phyloP scores from a whole-genome alignment of 2,113 vertebrate genomes.

The Cynopterus brachyotis region DNA sequence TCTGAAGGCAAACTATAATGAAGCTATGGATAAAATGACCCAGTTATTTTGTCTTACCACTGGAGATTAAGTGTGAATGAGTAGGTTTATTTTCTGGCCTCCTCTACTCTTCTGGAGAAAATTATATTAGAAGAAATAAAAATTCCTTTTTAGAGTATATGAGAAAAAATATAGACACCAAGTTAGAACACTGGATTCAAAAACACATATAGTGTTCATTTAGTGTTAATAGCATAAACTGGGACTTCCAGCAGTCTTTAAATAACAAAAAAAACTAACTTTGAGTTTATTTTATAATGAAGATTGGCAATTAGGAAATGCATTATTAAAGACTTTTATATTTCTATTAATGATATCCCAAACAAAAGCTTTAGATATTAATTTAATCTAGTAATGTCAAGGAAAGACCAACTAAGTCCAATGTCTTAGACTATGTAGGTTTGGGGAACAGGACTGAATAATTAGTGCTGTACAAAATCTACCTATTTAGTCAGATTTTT shows the following conservation, averaged over 20 bases:
- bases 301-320: background rate
- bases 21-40: slow-evolving; percentile 29
- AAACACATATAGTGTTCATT: background rate
- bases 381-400: background rate
- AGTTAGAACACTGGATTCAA: background rate
- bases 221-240: background rate
- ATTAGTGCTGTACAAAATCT: background rate
- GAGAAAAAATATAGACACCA: background rate
- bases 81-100: background rate
- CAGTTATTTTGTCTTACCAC: background rate
- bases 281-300: background rate
- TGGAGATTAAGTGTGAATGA: slow-evolving; percentile 12
- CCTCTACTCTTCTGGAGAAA: background rate
- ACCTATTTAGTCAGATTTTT: slow-evolving; percentile 23
- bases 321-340: background rate
- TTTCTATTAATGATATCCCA: background rate
- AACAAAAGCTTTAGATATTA: background rate
- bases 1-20: slow-evolving; percentile 45
- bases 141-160: background rate
- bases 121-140: background rate
- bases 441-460: background rate
- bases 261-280: background rate
- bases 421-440: background rate
- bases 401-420: background rate
- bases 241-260: background rate